Base-by-base conservation (phyloP, 2,797 vertebrate species). In the Sebastes oblongus region DNA sequence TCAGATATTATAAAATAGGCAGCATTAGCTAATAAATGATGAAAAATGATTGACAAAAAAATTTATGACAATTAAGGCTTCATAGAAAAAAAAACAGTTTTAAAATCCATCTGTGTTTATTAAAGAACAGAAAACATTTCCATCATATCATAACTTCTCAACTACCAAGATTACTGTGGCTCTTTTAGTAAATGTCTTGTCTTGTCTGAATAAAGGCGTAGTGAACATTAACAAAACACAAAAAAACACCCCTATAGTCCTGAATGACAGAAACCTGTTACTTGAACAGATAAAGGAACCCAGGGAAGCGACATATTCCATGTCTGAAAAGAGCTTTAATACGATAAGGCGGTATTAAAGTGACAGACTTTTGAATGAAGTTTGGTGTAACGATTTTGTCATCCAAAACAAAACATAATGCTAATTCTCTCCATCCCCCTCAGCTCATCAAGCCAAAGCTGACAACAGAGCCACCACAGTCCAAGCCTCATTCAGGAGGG, bases 381-480 rank as follows among this genome's bases (percentile, higher is more conserved):
- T 30, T 46, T 56, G 56, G 8, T 55, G 20, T 13, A 18, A 39
- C 4, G 10, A 27, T 22, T 68, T 10, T 69, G 30, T n/a, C 27
- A 2, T 6, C 58, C 25, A 50, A n/a, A 60, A 59, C 42, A 62
- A 66, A 7, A 68, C 25, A 56, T 29, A 36, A 54, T 27, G 8
- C 25, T 11, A 24, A 60, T 32, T 25, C 64, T 14, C 68, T 14
- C 16, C 56, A 20, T n/a, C 13, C 34, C 54, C 64, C 64, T 39
- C 30, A 72, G 16, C 8, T 14, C 64, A 56, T 10, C 6, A 27
- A 25, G 20, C n/a, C 24, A 65, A 72, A 84, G 30, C 62, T 59
- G 30, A 75, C 60, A 67, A 67, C 60, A 78, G 72, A 84, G 77
- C 36, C 76, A 27, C 18, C n/a, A 36, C 56, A 30, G 70, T 66